phyloP scores from a whole-genome alignment of 2,888 invertebrate species.

The Formica aserva region DNA sequence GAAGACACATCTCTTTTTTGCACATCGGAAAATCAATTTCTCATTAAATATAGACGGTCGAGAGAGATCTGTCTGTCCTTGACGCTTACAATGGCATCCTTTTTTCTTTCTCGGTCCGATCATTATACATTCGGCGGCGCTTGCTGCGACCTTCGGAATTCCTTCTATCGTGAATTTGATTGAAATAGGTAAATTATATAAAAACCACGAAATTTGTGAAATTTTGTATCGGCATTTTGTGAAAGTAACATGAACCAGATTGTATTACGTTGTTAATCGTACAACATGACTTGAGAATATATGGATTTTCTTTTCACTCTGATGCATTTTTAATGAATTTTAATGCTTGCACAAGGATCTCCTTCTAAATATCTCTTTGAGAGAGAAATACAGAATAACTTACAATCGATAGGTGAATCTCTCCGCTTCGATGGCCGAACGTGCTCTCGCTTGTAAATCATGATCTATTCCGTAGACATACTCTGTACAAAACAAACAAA shows the following conservation, averaged over 20 bases:
- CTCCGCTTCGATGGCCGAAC: constrained; percentile 84
- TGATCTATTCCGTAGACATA: constrained; percentile 83
- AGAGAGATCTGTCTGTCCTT: constrained; percentile 42
- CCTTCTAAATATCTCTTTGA: neutral
- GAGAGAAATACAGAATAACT: constrained; percentile 44
- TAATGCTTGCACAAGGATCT: neutral
- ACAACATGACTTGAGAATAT: constrained; percentile 19
- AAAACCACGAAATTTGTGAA: constrained; percentile 6
- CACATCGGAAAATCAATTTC: constrained; percentile 28
- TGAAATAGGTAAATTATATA: constrained; percentile 33
- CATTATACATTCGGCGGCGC: constrained; percentile 41
- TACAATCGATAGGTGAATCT: constrained; percentile 79
- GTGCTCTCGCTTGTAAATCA: constrained; percentile 84
- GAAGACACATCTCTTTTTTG: neutral
- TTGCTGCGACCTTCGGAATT: constrained; percentile 33
- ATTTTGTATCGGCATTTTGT: neutral
- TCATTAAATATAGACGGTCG: constrained; percentile 15
- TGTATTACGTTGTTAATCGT: constrained; percentile 33
- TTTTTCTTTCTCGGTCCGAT: constrained; percentile 15
- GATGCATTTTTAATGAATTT: constrained; percentile 7
- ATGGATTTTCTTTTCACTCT: neutral
- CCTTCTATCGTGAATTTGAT: constrained; percentile 16
- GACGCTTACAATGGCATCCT: constrained; percentile 29
- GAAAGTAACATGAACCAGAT: constrained; percentile 11
- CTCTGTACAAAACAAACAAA: constrained; percentile 75